These are phyloP conservation scores for Patella pellucida DNA, from an alignment of 2,888 invertebrate genomes.

Conservation along the genomic window DNA sequence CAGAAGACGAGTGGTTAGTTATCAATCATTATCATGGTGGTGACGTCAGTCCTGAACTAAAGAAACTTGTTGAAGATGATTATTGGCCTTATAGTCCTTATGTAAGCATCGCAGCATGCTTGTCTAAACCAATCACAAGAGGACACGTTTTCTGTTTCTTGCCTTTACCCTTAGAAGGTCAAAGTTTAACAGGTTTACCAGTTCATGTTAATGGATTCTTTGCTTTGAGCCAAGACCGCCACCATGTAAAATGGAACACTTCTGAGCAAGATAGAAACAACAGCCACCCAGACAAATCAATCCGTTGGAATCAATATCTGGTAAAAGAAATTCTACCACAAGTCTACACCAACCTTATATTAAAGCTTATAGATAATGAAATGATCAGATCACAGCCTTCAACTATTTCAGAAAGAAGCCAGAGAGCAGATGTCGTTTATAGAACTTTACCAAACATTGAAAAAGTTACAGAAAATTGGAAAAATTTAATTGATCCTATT, in stretches of 20 bases:
- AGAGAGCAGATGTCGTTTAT: conserved; percentile 29
- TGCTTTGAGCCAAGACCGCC: conserved; percentile 61
- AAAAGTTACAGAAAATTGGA: conserved; percentile 34
- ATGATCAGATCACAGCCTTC: background rate
- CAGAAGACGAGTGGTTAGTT: conserved; percentile 38
- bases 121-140: conserved; percentile 26
- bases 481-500: conserved; percentile 49
- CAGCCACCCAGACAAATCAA: conserved; percentile 46
- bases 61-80: conserved; percentile 23
- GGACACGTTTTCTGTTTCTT: conserved; percentile 67
- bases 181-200: conserved; percentile 62
- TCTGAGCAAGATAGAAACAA: conserved; percentile 37
- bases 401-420: too few relatives aligned
- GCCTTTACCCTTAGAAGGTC: conserved; percentile 58
- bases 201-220: conserved; percentile 67
- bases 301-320: conserved; percentile 62
- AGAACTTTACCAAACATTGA: conserved; percentile 29
- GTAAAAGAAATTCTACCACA: conserved; percentile 54
- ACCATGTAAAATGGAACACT: conserved; percentile 65
- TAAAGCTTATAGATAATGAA: conserved; percentile 30
- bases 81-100: conserved; percentile 47
- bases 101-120: conserved; percentile 51
- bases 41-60: conserved; percentile 32
- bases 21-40: conserved; percentile 40
- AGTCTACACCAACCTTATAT: conserved; percentile 44